Evolutionary conservation across 2,113 vertebrate species (phyloP).

Genomic region (Himantopus leucocephalus): DNA sequence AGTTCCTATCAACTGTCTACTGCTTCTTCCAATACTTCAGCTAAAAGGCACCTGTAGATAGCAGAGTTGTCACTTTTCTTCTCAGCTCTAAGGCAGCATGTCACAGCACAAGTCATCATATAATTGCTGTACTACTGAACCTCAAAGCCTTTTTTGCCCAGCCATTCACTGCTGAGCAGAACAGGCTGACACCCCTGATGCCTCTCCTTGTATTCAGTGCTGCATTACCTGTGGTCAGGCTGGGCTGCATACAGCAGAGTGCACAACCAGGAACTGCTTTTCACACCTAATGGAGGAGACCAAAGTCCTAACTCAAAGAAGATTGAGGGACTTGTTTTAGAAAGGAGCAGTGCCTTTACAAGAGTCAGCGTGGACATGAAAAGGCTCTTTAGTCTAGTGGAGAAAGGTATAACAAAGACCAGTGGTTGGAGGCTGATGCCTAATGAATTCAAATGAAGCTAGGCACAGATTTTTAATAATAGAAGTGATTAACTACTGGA

Average conservation of each 20-base stretch:
- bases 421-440: not conserved
- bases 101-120: not conserved
- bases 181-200: not conserved
- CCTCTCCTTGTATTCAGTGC: not conserved
- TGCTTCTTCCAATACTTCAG: not conserved
- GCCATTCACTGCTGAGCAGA: not conserved
- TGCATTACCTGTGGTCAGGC: not conserved
- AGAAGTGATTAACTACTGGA: not conserved
- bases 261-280: not conserved
- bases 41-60: not conserved
- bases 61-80: not conserved
- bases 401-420: not conserved
- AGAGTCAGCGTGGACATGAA: not conserved
- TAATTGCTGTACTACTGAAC: not conserved
- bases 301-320: not conserved
- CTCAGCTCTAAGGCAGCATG: not conserved
- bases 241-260: not conserved
- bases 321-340: not conserved
- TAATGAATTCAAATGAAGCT: conserved; percentile 17
- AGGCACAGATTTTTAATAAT: not conserved
- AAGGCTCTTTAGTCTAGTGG: not conserved
- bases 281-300: not conserved
- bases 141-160: not conserved
- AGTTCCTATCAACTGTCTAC: not conserved
- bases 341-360: not conserved